Evolutionary conservation across 2,113 vertebrate genomes (phyloP).

Genomic region (Cariama cristata): DNA sequence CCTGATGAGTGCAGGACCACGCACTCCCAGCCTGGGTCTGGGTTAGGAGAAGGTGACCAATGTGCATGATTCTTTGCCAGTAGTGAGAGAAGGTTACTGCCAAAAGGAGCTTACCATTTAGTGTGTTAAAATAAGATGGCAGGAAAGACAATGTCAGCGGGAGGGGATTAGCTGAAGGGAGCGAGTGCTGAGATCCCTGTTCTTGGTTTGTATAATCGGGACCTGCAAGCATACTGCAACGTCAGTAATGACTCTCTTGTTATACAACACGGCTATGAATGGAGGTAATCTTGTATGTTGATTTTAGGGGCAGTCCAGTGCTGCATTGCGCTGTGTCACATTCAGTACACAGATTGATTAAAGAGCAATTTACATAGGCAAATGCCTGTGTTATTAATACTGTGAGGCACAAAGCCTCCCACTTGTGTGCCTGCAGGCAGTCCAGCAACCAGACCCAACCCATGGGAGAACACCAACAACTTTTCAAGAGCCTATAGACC

Average conservation of each 20-base stretch:
- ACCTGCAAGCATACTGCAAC: background rate
- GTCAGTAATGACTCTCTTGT: background rate
- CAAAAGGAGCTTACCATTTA: background rate
- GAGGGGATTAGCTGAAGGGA: background rate
- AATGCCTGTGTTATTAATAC: background rate
- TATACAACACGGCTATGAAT: fast-evolving
- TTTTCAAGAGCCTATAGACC: background rate
- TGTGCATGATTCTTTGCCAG: fast-evolving
- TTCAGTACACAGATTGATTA: background rate
- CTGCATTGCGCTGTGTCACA: background rate
- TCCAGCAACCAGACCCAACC: background rate
- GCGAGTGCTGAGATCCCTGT: background rate
- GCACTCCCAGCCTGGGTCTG: background rate
- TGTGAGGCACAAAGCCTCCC: background rate
- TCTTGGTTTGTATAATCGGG: background rate
- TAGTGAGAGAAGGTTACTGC: background rate
- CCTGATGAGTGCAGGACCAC: fast-evolving
- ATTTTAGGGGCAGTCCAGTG: background rate
- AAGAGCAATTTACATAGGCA: background rate
- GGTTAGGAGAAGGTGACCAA: background rate
- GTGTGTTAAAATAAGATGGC: background rate
- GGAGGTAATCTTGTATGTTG: background rate
- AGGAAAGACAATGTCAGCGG: background rate
- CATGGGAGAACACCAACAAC: background rate
- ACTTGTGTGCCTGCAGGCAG: background rate